These are phyloP conservation scores for Podotricha telesiphe DNA, from an alignment of 2,888 invertebrate genomes.

Conservation along the genomic window DNA sequence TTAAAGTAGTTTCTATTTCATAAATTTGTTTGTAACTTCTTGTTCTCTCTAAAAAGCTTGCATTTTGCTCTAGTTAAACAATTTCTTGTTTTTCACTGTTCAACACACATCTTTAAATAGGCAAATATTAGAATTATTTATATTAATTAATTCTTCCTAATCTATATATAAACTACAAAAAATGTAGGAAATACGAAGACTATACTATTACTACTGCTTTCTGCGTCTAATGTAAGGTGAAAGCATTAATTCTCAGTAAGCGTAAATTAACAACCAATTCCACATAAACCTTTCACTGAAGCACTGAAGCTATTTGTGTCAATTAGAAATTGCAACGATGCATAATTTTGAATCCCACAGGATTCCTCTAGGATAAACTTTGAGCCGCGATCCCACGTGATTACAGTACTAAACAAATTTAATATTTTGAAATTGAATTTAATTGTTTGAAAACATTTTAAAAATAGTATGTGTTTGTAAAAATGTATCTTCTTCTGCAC, in stretches of 20 bases:
- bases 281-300: neutral
- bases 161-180: no score
- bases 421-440: neutral
- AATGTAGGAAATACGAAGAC: no score
- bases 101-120: no score
- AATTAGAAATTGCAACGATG: neutral
- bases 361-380: neutral
- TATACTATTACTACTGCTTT: no score
- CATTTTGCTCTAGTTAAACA: no score
- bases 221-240: neutral
- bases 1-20: no score
- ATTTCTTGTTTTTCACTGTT: no score
- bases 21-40: no score
- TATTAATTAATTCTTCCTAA: no score
- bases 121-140: no score
- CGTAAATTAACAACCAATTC: neutral
- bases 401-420: neutral
- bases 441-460: neutral
- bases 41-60: no score
- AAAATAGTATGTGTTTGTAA: neutral
- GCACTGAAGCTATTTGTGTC: neutral
- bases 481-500: no score
- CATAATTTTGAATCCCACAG: neutral
- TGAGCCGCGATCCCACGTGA: neutral
- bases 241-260: neutral